A percentile compares a stretch with the other conserved stretches of the same genome.
Evolutionary conservation across 2,888 invertebrate genomes (phyloP).

Genomic region (Leptinotarsa haldemani): DNA sequence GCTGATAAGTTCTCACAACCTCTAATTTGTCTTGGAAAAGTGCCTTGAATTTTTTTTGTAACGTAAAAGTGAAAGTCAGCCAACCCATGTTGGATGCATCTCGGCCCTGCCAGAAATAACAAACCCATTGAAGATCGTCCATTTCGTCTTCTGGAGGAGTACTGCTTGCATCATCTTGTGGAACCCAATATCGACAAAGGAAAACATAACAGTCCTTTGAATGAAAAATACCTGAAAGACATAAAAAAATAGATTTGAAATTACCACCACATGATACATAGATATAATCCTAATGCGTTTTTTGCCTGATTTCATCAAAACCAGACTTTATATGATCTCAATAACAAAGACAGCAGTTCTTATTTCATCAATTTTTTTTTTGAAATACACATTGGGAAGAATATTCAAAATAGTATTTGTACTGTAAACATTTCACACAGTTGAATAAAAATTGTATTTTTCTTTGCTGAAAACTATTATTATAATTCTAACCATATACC

Average conservation of each 20-base stretch:
- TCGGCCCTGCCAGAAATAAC: conserved; percentile 99
- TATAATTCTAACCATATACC: no score
- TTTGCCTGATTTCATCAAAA: no score
- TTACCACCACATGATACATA: no score
- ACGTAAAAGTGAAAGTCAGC: conserved; percentile 97
- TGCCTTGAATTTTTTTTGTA: conserved; percentile 91
- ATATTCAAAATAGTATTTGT: no score
- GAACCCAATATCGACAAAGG: conserved; percentile 94
- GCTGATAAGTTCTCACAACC: conserved; percentile 94
- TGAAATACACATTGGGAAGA: no score
- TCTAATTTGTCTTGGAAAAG: conserved; percentile 91
- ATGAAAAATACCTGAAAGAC: conserved; percentile 79
- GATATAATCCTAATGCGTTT: no score
- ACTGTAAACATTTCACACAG: no score
- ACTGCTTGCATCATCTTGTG: conserved; percentile 70
- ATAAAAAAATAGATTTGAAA: neutral
- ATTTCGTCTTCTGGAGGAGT: conserved; percentile 58
- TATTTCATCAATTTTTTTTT: no score
- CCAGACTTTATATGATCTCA: no score
- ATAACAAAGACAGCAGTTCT: no score
- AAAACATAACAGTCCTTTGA: conserved; percentile 98
- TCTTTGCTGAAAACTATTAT: no score
- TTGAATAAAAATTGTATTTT: no score
- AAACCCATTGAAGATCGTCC: conserved; percentile 85
- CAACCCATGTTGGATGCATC: conserved; percentile 99